These are phyloP conservation scores for Arothron firmamentum DNA, from an alignment of 2,113 vertebrate species.

Conservation along the genomic window DNA sequence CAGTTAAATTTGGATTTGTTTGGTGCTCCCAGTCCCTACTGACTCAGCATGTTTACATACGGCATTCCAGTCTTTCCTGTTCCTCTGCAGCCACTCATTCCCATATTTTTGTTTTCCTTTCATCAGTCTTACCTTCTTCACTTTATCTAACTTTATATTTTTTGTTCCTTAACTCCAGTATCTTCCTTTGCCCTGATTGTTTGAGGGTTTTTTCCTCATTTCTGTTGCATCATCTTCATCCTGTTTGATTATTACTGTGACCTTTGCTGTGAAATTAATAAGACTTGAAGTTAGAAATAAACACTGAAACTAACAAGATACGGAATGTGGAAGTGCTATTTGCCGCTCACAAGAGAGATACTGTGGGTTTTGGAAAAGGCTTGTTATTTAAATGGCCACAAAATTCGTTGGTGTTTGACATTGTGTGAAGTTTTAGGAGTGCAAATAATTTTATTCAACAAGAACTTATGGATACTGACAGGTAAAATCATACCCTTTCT, in stretches of 20 bases:
- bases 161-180: slow-evolving; percentile 1
- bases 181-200: slow-evolving; percentile 11
- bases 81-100: neutral
- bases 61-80: slow-evolving; percentile 53
- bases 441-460: neutral
- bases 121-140: neutral
- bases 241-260: neutral
- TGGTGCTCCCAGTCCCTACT: slow-evolving; percentile 17
- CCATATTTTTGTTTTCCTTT: neutral
- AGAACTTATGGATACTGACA: too few relatives aligned
- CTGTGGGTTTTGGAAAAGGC: neutral
- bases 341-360: neutral
- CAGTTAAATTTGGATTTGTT: slow-evolving; percentile 16
- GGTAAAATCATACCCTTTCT: too few relatives aligned
- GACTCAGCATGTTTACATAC: slow-evolving; percentile 49
- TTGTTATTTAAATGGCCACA: neutral
- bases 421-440: slow-evolving; percentile 3
- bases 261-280: neutral
- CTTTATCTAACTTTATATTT: neutral
- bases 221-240: slow-evolving; percentile 9
- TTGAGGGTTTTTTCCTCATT: slow-evolving; percentile 7
- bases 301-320: neutral
- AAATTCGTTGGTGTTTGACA: slow-evolving; percentile 9
- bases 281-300: neutral
- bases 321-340: neutral